Evolutionary conservation across 2,888 invertebrate species (phyloP), one percentile per base, ranked within the genome.

Genomic region (Dryadula phaetusa): DNA sequence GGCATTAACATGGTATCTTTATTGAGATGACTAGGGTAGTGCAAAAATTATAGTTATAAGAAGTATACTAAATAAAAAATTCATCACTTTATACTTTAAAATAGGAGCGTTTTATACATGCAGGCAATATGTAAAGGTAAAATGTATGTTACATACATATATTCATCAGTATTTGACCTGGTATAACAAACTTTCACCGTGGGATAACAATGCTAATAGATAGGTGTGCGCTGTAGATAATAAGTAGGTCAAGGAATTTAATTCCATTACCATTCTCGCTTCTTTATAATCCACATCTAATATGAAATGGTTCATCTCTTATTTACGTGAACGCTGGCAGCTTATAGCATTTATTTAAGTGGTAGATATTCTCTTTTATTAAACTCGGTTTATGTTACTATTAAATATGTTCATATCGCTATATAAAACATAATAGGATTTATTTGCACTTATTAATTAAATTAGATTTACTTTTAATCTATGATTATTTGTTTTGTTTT

Each of bases 201-300:
- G 37, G 32, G 56, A 4, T 56, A 40, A 40, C 22, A 40, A 56
- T 40, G 25, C 25, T 22, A 40, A 56, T 25, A 56, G 56, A 40
- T 25, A 53, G 28, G 42, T 42, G 44, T 42, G 22, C 37, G 49
- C 52, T 10, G 28, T 3, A 28, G 22, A n/a, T 37, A 49, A 54
- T 44, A 68, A 62, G 22, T 65, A 37, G 65, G 68, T 65, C 68
- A 68, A 68, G 68, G 61, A 47, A 46, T 49, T 65, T 47, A 64
- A 61, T 64, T 40, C 60, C 44, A 67, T 64, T 67, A 61, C 61
- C 16, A 28, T 54, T 47, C 42, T 40, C 44, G 22, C 32, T 42
- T 42, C 58, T 60, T 56, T 47, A 62, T 58, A 49, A 40, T 16
- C 58, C 16, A 42, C 40, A 52, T 63, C 49, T 63, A 63, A 67